Evolutionary conservation across 1,140 invertebrate species (phyloP), one percentile per base, ranked within the genome.

Genomic region (Carcinoscorpius rotundicauda): DNA sequence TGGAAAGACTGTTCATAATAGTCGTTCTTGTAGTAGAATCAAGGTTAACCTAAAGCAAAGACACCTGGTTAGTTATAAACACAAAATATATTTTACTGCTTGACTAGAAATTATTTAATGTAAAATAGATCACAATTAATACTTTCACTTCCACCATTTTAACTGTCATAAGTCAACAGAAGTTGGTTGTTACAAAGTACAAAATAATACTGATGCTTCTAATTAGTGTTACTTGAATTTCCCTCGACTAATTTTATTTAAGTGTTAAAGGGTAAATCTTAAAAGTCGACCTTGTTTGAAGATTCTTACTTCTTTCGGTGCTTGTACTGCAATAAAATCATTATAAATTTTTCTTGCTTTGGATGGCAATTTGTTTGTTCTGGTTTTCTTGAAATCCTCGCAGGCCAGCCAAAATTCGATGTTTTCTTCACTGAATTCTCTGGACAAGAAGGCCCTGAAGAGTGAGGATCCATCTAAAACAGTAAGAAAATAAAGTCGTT

Each of bases 341-440:
- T 78, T 78, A 72, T 80, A 83, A 55, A 84, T 83, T 72, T 80
- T 80, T 58, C 78, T 75, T 4, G 82, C 81, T 70, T 79, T 77
- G 1, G 75, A 67, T 5, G 70, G 64, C 63, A 82, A 68, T 71
- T 83, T 83, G 69, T 76, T 70, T 55, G 71, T 68, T 64, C 75
- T 74, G 66, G 64, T 72, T 68, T 78, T 78, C 72, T 80, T 78
- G 75, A 79, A 84, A 56, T 84, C 81, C 72, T 84, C 83, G 72
- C 82, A 82, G 3, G 81, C 82, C 5, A 83, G 71, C 83, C 83
- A 84, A 70, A 84, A 84, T 67, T 84, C 83, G 48, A 85, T 76
- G 70, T 84, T 84, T 70, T 84, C 83, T 66, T 84, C 82, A 73
- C 81, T 82, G 70, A 81, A 83, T 72, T 85, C 83, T 0, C 81